Percentiles rank a stretch among this genome's conserved stretches.
phyloP scores from a whole-genome alignment of 1,140 invertebrate genomes.

The Macrocentrus cingulum region DNA sequence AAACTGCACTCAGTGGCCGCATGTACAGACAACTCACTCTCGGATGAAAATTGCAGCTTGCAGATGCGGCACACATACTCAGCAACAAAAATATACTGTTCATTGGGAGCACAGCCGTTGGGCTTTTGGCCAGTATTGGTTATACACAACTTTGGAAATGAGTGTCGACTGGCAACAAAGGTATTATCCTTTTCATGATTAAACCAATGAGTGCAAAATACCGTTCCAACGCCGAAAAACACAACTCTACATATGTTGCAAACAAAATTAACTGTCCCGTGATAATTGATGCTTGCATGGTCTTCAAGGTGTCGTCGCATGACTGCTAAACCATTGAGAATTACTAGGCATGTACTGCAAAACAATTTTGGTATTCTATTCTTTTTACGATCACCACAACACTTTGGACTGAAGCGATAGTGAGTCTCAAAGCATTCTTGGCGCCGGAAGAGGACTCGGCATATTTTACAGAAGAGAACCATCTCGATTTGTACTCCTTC shows the following conservation, averaged over 20 bases:
- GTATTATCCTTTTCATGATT: constrained; percentile 41
- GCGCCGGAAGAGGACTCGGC: constrained; percentile 42
- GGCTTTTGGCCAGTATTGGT: constrained; percentile 17
- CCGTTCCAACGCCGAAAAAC: constrained; percentile 42
- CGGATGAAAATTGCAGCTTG: constrained; percentile 35
- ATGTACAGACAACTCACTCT: constrained; percentile 35
- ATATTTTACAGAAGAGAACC: constrained; percentile 43
- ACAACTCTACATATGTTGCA: constrained; percentile 52
- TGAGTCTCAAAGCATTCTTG: constrained; percentile 48
- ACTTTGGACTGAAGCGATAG: constrained; percentile 32
- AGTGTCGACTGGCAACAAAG: constrained; percentile 40
- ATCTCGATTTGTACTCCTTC: constrained; percentile 51
- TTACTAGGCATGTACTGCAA: constrained; percentile 39
- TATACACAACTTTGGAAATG: constrained; percentile 42
- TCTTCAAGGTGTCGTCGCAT: constrained; percentile 41
- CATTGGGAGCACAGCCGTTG: constrained; percentile 6
- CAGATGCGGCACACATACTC: constrained; percentile 48
- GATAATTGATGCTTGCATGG: constrained; percentile 33
- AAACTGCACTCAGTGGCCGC: constrained; percentile 8
- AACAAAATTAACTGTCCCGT: constrained; percentile 33
- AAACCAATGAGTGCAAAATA: constrained; percentile 50
- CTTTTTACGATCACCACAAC: constrained; percentile 28
- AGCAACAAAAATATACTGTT: constrained; percentile 43
- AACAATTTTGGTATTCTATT: constrained; percentile 40
- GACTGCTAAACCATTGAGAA: constrained; percentile 34